These are phyloP conservation scores for Pterocles orientalis DNA, from an alignment of 2,113 vertebrate genomes.

Conservation along the genomic window DNA sequence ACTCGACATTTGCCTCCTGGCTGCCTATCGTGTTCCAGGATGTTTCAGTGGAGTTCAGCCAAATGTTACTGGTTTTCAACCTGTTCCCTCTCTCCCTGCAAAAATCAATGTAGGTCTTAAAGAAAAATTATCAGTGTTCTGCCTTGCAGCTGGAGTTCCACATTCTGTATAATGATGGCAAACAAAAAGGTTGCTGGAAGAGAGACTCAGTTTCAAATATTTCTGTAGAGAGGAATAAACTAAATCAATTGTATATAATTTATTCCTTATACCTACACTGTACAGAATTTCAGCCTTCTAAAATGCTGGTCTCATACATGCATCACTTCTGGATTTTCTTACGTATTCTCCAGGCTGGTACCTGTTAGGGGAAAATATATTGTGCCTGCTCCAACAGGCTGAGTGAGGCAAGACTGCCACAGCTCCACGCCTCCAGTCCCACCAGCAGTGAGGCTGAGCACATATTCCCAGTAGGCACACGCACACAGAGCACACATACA, in stretches of 20 bases:
- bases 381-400: accelerated
- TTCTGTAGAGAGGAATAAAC: not conserved
- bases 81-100: not conserved
- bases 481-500: not conserved
- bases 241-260: not conserved
- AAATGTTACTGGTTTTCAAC: not conserved
- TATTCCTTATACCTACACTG: not conserved
- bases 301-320: accelerated
- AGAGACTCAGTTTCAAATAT: not conserved
- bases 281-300: not conserved
- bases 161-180: not conserved
- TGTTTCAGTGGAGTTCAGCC: not conserved
- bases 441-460: not conserved
- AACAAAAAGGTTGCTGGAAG: not conserved
- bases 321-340: not conserved
- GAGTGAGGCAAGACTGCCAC: not conserved
- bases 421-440: not conserved
- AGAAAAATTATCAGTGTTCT: not conserved
- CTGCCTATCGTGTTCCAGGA: not conserved
- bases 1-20: not conserved
- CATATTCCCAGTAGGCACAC: not conserved
- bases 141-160: not conserved
- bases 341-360: not conserved
- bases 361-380: not conserved
- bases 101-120: not conserved